Evolutionary conservation across 2,888 invertebrate genomes (phyloP).

Genomic region (Schizaphis graminum): DNA sequence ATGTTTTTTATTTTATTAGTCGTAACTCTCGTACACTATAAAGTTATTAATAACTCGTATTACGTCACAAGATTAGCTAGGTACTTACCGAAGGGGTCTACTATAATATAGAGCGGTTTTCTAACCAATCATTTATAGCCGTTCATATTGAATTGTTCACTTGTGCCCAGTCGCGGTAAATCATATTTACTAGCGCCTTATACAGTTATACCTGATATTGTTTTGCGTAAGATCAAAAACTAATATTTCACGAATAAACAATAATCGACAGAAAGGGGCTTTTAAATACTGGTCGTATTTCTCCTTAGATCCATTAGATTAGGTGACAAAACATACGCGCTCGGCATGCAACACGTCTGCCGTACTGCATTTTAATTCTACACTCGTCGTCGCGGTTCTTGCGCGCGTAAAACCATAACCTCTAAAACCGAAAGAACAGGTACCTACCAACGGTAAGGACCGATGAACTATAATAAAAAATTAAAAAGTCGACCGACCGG

Average conservation of each 20-base stretch:
- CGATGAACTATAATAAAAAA: neutral
- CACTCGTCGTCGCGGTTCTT: neutral
- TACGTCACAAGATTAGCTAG: neutral
- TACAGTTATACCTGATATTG: neutral
- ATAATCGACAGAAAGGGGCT: neutral
- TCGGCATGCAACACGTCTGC: neutral
- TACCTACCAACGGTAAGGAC: neutral
- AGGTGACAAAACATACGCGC: slow-evolving; percentile 39
- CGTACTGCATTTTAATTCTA: neutral
- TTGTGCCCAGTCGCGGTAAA: neutral
- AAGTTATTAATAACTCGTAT: neutral
- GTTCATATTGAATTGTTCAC: neutral
- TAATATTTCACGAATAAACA: neutral
- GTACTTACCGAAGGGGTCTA: neutral
- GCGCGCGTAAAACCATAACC: neutral
- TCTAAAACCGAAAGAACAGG: neutral
- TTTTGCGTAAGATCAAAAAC: neutral
- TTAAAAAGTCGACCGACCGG: neutral
- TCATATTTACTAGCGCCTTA: neutral
- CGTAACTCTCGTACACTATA: neutral
- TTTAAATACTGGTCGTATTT: neutral
- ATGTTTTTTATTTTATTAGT: neutral
- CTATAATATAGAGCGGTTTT: neutral
- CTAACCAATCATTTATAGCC: neutral
- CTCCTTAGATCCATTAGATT: slow-evolving; percentile 19